Evolutionary conservation across 2,888 invertebrate species (phyloP).

Genomic region (Formica aserva): DNA sequence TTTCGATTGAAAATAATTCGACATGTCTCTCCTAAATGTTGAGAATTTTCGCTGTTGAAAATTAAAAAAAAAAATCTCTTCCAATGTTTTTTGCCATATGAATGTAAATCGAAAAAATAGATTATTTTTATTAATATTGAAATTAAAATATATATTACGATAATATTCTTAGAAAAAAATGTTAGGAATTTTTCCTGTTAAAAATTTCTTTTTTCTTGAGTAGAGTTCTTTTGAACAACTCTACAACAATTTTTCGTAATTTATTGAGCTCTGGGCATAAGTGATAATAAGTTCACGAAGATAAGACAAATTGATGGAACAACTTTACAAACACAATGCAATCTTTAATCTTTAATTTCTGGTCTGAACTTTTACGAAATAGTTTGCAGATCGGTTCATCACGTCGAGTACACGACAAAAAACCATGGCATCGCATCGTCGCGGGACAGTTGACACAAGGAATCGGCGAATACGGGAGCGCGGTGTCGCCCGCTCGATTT

Average conservation of each 20-base stretch:
- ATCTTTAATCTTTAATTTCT: background rate
- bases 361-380: background rate
- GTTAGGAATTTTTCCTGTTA: background rate
- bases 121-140: background rate
- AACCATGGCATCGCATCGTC: slow-evolving; percentile 29
- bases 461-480: slow-evolving; percentile 41
- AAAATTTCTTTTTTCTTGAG: background rate
- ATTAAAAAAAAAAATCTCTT: background rate
- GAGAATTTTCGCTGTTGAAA: background rate
- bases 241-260: background rate
- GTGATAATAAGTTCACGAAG: background rate
- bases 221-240: no score
- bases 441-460: slow-evolving; percentile 45
- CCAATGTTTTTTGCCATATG: background rate
- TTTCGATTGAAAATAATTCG: background rate
- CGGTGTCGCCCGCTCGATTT: slow-evolving; percentile 52
- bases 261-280: background rate
- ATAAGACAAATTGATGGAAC: background rate
- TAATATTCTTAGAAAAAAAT: background rate
- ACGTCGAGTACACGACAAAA: slow-evolving; percentile 27
- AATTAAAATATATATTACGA: background rate
- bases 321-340: background rate
- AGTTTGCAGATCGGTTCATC: background rate
- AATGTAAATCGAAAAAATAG: background rate
- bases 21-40: background rate